These are phyloP conservation scores for Menura novaehollandiae DNA, from an alignment of 2,113 vertebrate species.

Conservation along the genomic window DNA sequence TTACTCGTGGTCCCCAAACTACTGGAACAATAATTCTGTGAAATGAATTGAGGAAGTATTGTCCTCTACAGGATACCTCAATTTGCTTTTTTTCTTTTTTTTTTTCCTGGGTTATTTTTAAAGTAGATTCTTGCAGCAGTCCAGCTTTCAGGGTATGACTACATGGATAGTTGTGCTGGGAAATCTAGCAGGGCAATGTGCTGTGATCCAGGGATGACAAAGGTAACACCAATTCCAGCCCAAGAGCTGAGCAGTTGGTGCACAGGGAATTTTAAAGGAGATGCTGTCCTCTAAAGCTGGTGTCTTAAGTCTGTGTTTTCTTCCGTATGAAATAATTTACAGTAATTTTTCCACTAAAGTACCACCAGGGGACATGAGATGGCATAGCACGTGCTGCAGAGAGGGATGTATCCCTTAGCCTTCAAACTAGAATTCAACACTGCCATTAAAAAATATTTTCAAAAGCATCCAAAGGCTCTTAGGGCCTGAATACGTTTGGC, in stretches of 20 bases:
- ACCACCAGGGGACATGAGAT: background rate
- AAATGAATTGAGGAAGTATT: background rate
- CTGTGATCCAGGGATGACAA: background rate
- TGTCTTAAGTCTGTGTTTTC: background rate
- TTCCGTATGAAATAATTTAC: background rate
- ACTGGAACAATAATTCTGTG: background rate
- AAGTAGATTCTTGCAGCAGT: background rate
- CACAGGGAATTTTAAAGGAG: background rate
- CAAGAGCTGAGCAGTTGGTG: background rate
- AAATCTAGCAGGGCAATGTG: background rate
- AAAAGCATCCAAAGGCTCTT: background rate
- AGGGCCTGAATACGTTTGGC: background rate
- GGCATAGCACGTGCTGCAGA: background rate
- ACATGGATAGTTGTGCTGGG: background rate
- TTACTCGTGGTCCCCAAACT: background rate
- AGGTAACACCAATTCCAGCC: background rate
- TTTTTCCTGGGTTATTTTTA: background rate
- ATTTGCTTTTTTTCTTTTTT: background rate
- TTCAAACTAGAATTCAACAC: background rate
- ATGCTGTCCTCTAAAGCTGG: background rate
- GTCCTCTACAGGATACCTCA: background rate
- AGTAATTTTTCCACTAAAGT: background rate
- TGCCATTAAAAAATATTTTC: background rate
- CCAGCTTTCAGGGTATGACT: background rate
- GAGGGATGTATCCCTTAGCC: background rate